Base-by-base conservation (phyloP, 1,140 invertebrate genomes). In the Anastrepha ludens region DNA sequence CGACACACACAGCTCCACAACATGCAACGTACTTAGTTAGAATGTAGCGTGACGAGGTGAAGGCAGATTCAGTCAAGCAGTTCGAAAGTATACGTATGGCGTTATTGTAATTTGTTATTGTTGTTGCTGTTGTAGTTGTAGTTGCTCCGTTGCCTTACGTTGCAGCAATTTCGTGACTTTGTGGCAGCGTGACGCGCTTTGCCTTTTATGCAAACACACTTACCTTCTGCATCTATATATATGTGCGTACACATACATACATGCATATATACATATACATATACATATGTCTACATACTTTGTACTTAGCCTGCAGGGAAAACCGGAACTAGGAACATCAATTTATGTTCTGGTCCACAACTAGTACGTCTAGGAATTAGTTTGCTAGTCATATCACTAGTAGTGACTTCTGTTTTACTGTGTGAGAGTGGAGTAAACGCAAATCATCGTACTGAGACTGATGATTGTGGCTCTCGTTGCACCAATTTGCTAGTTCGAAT, bases 151-250 rank as follows among this genome's bases (percentile, higher is more conserved):
- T 47, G 70, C 11, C 15, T 74, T 74, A 44, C 39, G 70, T 47
- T 74, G 74, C 74, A 81, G 74, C 9, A 55, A 29, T 81, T 81
- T 81, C 74, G 74, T 81, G 74, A 81, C 74, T 81, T 81, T 81
- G 47, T 55, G 74, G 74, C 74, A 50, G 74, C 74, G 74, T 81
- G 74, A 81, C 74, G 74, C 44, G 74, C 74, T 81, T 81, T 55
- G 47, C 13, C 70, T 74, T 74, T 74, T 74, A 47, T 74, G 39
- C 70, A 47, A 74, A 74, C 70, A 11, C 47, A 74, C 44, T 74
- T 44, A 44, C 70, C 41, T 74, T 74, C 29, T 29, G 70, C 15
- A 29, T 29, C 29, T 29, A 29, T 1, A 29, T 62, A 62, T 62
- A 13, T 62, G 60, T 62, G 15, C 60, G 1, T 62, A 65, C 29